Evolutionary conservation across 1,140 invertebrate genomes (phyloP).

Genomic region (Lordiphosa stackelbergi): DNA sequence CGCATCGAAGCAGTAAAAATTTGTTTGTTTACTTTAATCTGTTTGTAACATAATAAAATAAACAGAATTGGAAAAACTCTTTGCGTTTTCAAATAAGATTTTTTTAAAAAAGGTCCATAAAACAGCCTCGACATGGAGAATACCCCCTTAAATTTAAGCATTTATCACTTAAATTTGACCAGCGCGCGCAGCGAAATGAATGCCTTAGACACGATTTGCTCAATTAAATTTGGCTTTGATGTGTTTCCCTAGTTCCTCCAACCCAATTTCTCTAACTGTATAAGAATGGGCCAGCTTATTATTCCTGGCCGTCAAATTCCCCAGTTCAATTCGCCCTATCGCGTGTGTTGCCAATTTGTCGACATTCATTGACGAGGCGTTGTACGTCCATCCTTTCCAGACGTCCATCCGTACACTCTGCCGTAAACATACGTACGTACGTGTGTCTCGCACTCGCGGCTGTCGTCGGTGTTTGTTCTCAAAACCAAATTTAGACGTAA

Average conservation of each 20-base stretch:
- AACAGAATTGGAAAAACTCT: too few species aligned
- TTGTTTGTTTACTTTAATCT: too few species aligned
- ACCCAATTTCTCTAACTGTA: background rate
- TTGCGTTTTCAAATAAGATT: too few species aligned
- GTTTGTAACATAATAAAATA: too few species aligned
- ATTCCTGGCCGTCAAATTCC: conserved; percentile 54
- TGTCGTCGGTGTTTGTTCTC: conserved; percentile 76
- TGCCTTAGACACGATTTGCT: background rate
- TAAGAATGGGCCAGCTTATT: conserved; percentile 46
- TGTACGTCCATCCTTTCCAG: conserved; percentile 21
- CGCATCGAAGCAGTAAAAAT: too few species aligned
- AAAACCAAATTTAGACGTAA: conserved; percentile 77
- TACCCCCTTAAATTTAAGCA: too few species aligned
- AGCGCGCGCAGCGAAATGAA: too few species aligned
- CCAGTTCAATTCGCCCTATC: conserved; percentile 31
- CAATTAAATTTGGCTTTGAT: background rate
- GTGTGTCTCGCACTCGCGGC: conserved; percentile 29
- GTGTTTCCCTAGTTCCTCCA: background rate
- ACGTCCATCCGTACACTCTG: conserved; percentile 12
- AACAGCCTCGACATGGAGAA: too few species aligned
- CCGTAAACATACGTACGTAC: conserved; percentile 24
- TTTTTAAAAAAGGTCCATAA: too few species aligned
- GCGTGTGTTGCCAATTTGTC: conserved; percentile 76
- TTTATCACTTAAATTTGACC: too few species aligned
- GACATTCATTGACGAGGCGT: conserved; percentile 67